Base-by-base conservation (phyloP, 2,888 invertebrate species). In the Lasioglossum oenotherae region DNA sequence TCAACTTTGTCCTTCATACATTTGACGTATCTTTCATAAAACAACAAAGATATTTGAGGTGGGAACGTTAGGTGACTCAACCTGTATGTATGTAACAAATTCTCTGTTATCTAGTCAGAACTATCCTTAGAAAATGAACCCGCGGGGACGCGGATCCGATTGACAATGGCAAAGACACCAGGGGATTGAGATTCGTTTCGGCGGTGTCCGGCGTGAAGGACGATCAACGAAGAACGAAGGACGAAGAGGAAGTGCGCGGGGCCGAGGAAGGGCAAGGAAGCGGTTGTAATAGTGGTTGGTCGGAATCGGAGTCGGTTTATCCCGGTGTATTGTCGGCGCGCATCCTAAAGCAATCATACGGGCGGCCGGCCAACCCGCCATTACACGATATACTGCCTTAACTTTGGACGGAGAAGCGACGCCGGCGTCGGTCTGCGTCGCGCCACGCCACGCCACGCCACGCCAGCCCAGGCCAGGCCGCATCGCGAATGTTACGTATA, bases 261-360 rank as follows among this genome's bases (percentile, higher is more conserved):
- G 35, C 44, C 12, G 60, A 3, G 53, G 72, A 67, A 23, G 53
- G 57, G 71, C 31, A 64, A 31, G 69, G 78, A 73, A 60, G 76
- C 53, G 81, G 44, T 46, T 67, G 76, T 87, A 80, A 80, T 83
- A 74, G 79, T 74, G 79, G 76, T 76, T 80, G 90, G 82, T 81
- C 80, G 91, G 86, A 91, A 91, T 89, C 90, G 86, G 83, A 92
- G 90, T 82, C 89, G 91, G 90, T 93, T 93, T 92, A 92, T 92
- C 92, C 88, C 82, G 78, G 88, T 88, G 84, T 91, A 93, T 93
- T 93, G 93, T 92, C 90, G 85, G 84, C 91, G 92, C 92, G 93
- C 94, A 94, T 94, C 92, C 93, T 92, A 92, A 95, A 95, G 95
- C 95, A 95, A 95, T 95, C 94, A 93, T 92, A 94, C 93, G 93